Conservation (phyloP, 1,140 invertebrate species). For the Diabrotica virgifera region DNA sequence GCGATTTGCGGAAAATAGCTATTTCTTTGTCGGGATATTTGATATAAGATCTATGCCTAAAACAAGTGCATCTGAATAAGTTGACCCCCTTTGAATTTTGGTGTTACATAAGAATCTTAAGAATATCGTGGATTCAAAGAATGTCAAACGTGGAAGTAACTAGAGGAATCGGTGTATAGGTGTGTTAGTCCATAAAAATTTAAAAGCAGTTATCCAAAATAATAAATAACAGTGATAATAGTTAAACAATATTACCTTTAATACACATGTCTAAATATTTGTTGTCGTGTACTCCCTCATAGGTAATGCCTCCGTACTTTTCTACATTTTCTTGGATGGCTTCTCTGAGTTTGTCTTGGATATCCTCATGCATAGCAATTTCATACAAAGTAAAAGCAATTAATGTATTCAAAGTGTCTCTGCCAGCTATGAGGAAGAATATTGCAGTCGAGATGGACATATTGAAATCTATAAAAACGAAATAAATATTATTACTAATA, state of each 20-base stretch:
- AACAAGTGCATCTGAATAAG: too few species aligned
- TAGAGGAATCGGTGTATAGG: too few species aligned
- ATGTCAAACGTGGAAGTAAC: too few species aligned
- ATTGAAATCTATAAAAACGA: background rate
- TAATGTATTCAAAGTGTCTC: background rate
- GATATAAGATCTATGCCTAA: too few species aligned
- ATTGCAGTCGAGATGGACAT: background rate
- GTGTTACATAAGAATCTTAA: too few species aligned
- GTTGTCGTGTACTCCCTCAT: slow-evolving; percentile 44
- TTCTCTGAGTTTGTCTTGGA: slow-evolving; percentile 48
- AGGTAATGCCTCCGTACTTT: slow-evolving; percentile 36
- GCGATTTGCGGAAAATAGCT: too few species aligned
- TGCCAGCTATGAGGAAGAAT: background rate
- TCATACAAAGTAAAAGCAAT: slow-evolving; percentile 41
- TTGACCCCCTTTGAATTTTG: too few species aligned
- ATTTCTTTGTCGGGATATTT: too few species aligned
- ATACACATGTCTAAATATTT: slow-evolving; percentile 50
- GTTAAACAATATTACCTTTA: slow-evolving; percentile 39
- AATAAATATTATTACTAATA: background rate
- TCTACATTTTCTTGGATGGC: slow-evolving; percentile 44
- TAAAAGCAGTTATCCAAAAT: too few species aligned
- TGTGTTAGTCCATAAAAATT: too few species aligned
- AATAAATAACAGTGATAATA: too few species aligned
- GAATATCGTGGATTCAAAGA: too few species aligned
- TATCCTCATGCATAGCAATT: slow-evolving; percentile 48